A percentile compares a stretch with the other conserved stretches of the same genome.
Evolutionary conservation across 2,113 vertebrate species (phyloP).

Genomic region (Saimiri boliviensis): DNA sequence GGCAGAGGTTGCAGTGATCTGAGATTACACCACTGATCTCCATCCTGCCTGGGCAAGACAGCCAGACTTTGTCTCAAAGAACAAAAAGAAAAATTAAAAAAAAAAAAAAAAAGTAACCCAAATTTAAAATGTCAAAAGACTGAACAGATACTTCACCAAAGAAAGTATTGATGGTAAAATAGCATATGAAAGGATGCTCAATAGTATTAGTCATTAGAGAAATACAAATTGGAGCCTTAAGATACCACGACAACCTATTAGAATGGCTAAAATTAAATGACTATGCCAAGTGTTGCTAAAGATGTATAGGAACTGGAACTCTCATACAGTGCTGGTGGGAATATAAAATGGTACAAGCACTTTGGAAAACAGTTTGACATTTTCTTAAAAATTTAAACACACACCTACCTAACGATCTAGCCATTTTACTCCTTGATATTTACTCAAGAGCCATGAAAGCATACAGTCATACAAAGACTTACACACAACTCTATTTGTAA

Average conservation of each 20-base stretch:
- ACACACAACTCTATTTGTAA: background rate
- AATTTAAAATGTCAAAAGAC: slow-evolving; percentile 22
- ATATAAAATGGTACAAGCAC: background rate
- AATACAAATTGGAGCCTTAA: background rate
- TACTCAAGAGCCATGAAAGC: background rate
- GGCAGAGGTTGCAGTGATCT: too few species aligned
- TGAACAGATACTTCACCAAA: background rate
- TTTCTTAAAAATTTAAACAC: background rate
- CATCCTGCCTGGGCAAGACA: too few species aligned
- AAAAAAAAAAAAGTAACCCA: background rate
- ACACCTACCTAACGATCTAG: background rate
- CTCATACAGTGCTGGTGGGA: background rate
- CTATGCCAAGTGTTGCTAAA: background rate
- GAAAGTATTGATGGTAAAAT: background rate
- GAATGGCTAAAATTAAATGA: background rate
- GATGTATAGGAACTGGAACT: background rate
- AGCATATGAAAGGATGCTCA: background rate
- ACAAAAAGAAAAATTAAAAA: too few species aligned
- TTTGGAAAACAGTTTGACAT: background rate
- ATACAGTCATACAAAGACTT: background rate
- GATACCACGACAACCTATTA: background rate
- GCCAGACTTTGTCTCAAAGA: too few species aligned
- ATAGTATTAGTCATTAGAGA: slow-evolving; percentile 1
- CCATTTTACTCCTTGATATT: background rate
- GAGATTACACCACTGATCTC: too few species aligned